Conservation (phyloP, 2,113 vertebrate species). For the Uria aalge region DNA sequence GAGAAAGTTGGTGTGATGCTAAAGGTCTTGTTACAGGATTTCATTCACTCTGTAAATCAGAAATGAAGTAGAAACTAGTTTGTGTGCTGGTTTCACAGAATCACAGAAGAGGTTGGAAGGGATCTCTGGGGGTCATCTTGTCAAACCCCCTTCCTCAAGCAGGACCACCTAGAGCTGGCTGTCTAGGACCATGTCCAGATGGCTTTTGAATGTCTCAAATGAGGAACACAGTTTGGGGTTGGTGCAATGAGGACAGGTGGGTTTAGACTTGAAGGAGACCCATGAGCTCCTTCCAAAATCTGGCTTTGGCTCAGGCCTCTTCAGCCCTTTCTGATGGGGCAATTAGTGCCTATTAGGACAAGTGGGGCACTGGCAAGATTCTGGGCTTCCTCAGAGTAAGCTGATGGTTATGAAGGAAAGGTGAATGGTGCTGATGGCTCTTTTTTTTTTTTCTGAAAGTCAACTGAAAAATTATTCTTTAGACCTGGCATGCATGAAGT, state of each 20-base stretch:
- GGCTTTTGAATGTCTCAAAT: not conserved
- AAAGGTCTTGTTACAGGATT: not conserved
- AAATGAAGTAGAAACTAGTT: not conserved
- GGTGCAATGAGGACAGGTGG: not conserved
- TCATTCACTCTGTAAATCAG: not conserved
- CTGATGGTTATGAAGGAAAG: not conserved
- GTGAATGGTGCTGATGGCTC: not conserved
- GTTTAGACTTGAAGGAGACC: not conserved
- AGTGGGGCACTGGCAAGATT: not conserved
- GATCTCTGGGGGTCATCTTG: not conserved
- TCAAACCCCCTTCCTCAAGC: not conserved
- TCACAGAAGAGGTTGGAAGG: not conserved
- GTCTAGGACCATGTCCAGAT: rapidly evolving
- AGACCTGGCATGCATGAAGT: not conserved
- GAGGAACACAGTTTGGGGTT: rapidly evolving
- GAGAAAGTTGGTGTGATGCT: not conserved
- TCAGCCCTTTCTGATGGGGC: not conserved
- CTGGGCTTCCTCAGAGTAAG: not conserved
- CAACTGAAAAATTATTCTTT: not conserved
- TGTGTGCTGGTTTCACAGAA: not conserved
- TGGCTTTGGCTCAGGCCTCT: not conserved
- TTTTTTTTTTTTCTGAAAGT: not conserved
- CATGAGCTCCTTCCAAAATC: not conserved
- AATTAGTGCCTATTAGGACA: not conserved
- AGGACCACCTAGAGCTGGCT: not conserved